Evolutionary conservation across 2,797 vertebrate species (phyloP).

Genomic region (Phaenicophaeus curvirostris): DNA sequence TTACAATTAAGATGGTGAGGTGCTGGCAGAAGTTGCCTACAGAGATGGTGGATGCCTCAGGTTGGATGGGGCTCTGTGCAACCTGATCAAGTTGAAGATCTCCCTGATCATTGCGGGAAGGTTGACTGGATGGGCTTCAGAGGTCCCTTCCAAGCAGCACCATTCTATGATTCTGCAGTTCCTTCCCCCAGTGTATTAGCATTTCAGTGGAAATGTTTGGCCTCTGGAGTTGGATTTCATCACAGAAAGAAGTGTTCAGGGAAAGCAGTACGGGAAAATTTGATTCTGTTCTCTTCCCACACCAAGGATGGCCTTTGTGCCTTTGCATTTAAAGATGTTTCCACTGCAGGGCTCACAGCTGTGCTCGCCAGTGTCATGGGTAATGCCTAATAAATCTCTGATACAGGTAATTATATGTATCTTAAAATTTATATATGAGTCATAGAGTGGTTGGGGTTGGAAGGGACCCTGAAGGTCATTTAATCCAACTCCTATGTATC

Average conservation of each 20-base stretch:
- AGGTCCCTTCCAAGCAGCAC: no score
- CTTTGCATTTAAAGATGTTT: background rate
- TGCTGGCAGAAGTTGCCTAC: no score
- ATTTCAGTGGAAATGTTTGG: background rate
- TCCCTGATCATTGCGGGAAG: no score
- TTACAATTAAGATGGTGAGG: no score
- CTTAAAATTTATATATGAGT: background rate
- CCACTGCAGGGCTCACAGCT: background rate
- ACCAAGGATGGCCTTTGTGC: background rate
- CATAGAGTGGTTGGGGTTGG: no score
- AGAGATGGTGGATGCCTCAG: no score
- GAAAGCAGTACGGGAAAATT: background rate
- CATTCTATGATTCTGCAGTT: background rate
- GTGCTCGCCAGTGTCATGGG: background rate
- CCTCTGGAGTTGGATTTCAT: background rate
- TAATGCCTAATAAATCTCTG: background rate
- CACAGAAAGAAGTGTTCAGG: conserved; percentile 9
- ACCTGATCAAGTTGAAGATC: no score
- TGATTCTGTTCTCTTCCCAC: background rate
- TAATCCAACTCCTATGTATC: background rate
- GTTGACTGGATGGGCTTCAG: no score
- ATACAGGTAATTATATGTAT: background rate
- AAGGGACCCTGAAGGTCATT: no score
- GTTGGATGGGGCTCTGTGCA: no score
- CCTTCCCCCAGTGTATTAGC: background rate